Percentiles rank a stretch among this genome's conserved stretches.
These are phyloP conservation scores for Heterodera filipjevi DNA, from an alignment of 2,888 invertebrate genomes.

Conservation along the genomic window DNA sequence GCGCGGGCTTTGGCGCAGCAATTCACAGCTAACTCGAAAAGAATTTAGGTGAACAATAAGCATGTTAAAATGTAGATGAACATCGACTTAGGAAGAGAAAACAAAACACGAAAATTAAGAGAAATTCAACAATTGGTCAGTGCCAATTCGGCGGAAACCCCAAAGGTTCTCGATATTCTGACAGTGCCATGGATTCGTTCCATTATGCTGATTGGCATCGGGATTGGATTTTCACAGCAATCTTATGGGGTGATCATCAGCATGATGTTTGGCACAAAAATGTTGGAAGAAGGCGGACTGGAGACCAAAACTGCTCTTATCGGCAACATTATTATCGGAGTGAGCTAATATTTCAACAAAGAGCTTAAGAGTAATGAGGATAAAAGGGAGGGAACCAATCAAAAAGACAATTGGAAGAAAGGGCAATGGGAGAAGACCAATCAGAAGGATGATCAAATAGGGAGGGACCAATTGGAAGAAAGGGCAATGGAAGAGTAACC, in stretches of 20 bases:
- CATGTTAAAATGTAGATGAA: background rate
- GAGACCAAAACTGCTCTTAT: slow-evolving; percentile 23
- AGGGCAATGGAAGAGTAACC: background rate
- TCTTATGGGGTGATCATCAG: slow-evolving; percentile 20
- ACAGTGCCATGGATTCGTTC: slow-evolving; percentile 24
- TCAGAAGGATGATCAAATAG: no score
- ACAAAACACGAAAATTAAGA: background rate
- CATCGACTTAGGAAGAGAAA: background rate
- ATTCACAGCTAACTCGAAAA: slow-evolving; percentile 5
- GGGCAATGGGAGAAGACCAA: no score
- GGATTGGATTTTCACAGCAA: slow-evolving; percentile 14
- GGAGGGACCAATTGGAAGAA: background rate
- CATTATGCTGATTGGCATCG: slow-evolving; percentile 22
- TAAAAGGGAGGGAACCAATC: no score
- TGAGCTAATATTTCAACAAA: background rate
- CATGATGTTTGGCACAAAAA: slow-evolving; percentile 20
- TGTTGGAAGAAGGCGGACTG: slow-evolving; percentile 25
- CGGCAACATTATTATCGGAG: slow-evolving; percentile 21
- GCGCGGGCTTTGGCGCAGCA: slow-evolving; percentile 6
- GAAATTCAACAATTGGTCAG: background rate
- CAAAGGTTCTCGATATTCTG: slow-evolving; percentile 2
- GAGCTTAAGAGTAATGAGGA: no score
- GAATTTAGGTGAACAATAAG: slow-evolving; percentile 14
- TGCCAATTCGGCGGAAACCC: background rate
- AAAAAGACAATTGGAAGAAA: no score